Evolutionary conservation across 2,888 invertebrate species (phyloP), one percentile per base, ranked within the genome.

Genomic region (Tupiocoris notatus): DNA sequence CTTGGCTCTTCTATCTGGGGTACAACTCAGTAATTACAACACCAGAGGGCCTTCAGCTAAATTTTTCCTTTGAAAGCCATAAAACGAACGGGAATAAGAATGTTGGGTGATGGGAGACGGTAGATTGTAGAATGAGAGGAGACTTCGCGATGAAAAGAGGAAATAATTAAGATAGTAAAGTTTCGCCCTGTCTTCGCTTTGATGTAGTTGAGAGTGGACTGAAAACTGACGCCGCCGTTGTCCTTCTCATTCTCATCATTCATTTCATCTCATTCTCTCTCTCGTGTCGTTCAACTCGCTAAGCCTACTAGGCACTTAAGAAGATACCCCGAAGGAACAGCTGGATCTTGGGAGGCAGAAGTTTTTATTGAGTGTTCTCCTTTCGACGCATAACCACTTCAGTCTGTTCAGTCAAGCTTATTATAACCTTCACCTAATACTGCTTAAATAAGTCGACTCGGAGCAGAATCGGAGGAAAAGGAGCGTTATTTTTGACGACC

Each of bases 121-220:
- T 39, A 12, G 39, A 39, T 39, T 39, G 39, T 39, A 39, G 39
- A 39, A 12, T 39, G 39, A 20, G 17, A 39, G 23, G 67, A 64
- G 57, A 22, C 57, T 22, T 67, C 56, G 57, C 54, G n/a, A 56
- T n/a, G 57, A 56, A 57, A n/a, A 67, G 57, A 70, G 70, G 70
- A 70, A 70, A 70, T 70, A 70, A 70, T 70, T 70, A 70, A 59
- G 70, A 70, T 70, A 70, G 70, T 59, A 59, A 70, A 70, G 70
- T 70, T 70, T 59, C 21, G 56, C 56, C 22, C 25, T 23, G 23
- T 3, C 39, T 58, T 70, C 18, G 24, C 70, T 70, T 70, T 70
- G 70, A 70, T 70, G 70, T 70, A 70, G 70, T 70, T 70, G 70
- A 59, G 70, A 24, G 59, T 54, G 20, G 25, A 18, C 59, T 54